Conservation (phyloP, 2,797 vertebrate species). For the Hapalemur alaotrensis region DNA sequence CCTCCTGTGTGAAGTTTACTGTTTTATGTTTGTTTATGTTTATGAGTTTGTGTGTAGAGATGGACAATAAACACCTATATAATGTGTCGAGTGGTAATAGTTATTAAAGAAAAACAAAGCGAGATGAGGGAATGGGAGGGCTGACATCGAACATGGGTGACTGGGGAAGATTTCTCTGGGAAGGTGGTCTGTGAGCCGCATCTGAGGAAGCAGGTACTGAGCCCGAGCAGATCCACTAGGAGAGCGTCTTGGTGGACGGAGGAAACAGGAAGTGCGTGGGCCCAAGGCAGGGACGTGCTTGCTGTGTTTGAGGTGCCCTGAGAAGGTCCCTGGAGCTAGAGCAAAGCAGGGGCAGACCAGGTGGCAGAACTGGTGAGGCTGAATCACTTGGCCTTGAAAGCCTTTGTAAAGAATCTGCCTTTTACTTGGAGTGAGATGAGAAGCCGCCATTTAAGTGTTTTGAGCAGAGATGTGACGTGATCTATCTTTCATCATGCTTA, state of each 20-base stretch:
- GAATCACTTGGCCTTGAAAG: not conserved
- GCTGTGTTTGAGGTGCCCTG: fast-evolving
- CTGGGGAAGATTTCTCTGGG: not conserved
- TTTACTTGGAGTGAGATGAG: not conserved
- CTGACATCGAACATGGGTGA: not conserved
- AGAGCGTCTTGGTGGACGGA: not conserved
- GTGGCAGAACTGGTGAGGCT: not conserved
- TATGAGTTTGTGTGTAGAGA: not conserved
- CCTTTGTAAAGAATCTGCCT: not conserved
- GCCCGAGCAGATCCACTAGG: not conserved
- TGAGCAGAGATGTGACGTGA: not conserved
- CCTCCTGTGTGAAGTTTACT: not conserved
- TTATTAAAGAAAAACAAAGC: not conserved
- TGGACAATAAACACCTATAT: not conserved
- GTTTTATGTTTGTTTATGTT: not conserved
- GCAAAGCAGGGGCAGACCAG: not conserved
- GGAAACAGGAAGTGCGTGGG: not conserved
- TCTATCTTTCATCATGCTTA: not conserved
- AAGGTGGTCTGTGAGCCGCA: not conserved
- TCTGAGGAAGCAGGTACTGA: not conserved
- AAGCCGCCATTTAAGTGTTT: not conserved
- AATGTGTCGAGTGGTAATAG: not conserved
- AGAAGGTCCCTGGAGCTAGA: too few species aligned
- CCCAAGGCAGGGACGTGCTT: fast-evolving
- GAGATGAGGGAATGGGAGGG: not conserved